Evolutionary conservation across 2,113 vertebrate genomes (phyloP), one percentile per base, ranked within the genome.

Genomic region (Phoenicopterus ruber): DNA sequence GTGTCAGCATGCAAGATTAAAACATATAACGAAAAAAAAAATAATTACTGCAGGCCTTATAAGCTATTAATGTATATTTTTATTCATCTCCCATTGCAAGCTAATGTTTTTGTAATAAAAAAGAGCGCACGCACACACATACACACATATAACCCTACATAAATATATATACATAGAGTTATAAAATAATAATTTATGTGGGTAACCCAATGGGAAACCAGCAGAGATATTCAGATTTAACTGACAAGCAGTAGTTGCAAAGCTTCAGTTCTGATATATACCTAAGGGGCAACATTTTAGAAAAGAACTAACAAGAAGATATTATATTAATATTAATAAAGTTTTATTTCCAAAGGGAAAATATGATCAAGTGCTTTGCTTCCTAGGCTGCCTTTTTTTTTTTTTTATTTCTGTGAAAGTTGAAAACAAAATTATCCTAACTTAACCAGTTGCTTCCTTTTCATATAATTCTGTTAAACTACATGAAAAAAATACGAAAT

Each of bases 291-390:
- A 93, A 86, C 54, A 80, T 78, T 95, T 96, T 93, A 74, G n/a
- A 96, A 95, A 63, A 86, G 70, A 94, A 77, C 84, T 94, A 96
- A 95, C 80, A 92, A 88, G 92, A 83, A 86, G 90, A 94, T 93
- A 94, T 67, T 69, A 28, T 86, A 95, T 96, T 91, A 95, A 94
- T 96, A 93, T 97, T 96, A 95, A 96, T 95, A 89, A 58, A 69
- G 14, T 42, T 96, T 93, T 94, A 88, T 91, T 93, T 96, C 93
- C 88, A 88, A 79, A 59, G 57, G 80, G 86, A 83, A 96, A 94
- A 93, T 90, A 86, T 62, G 47, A 84, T 93, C 80, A 88, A 93
- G 44, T 88, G 14, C 32, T 96, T 69, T 76, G 40, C 52, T 77
- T 67, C 46, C 20, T 70, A 62, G 36, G 17, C 13, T 78, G 19